Evolutionary conservation across 2,888 invertebrate species (phyloP).

Genomic region (Dicyrtomina minuta): DNA sequence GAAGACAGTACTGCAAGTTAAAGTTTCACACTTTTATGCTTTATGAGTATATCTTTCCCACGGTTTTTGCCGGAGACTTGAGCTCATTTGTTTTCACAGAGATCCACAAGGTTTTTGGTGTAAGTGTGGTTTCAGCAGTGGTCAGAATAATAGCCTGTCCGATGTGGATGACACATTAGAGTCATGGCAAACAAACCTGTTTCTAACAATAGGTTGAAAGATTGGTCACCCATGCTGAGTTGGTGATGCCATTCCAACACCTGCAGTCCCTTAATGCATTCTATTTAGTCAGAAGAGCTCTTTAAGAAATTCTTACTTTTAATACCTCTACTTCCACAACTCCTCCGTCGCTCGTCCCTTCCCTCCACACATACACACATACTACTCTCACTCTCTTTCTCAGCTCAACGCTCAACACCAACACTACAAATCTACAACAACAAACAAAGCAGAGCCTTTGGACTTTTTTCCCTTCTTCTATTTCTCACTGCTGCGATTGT

Average conservation of each 20-base stretch:
- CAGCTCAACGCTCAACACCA: constrained; percentile 1
- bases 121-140: constrained; percentile 37
- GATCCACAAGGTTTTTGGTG: constrained; percentile 37
- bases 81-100: constrained; percentile 50
- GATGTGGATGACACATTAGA: constrained; percentile 47
- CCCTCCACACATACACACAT: too few species aligned
- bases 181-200: constrained; percentile 50
- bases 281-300: constrained; percentile 36
- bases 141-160: constrained; percentile 42
- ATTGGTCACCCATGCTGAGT: constrained; percentile 51
- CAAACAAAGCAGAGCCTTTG: constrained; percentile 20
- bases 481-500: constrained; percentile 6
- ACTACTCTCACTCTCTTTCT: constrained; percentile 28
- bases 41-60: constrained; percentile 53
- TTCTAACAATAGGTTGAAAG: constrained; percentile 47
- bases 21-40: constrained; percentile 48
- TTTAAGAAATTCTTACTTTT: constrained; percentile 31
- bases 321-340: constrained; percentile 27
- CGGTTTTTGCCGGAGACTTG: constrained; percentile 42
- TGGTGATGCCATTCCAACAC: constrained; percentile 50
- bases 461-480: neutral
- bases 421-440: constrained; percentile 30
- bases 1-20: constrained; percentile 17
- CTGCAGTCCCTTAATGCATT: constrained; percentile 47
- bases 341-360: too few species aligned